phyloP scores from a whole-genome alignment of 2,888 invertebrate species.

The Laspeyria flexula region DNA sequence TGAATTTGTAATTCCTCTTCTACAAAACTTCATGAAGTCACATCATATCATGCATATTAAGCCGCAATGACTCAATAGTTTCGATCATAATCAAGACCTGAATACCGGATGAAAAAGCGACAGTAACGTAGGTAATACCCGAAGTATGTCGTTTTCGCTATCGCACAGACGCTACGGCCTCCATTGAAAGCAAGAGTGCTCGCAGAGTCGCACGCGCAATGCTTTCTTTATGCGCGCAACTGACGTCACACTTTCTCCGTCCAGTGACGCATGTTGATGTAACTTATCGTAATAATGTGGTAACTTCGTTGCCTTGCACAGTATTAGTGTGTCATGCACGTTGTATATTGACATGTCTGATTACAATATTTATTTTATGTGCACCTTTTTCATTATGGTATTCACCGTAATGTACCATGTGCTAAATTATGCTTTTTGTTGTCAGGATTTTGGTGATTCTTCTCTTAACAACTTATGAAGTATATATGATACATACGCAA shows the following conservation, averaged over 20 bases:
- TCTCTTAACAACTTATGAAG: no score
- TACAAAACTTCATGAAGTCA: constrained; percentile 48
- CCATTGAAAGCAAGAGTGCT: constrained; percentile 79
- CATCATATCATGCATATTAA: constrained; percentile 52
- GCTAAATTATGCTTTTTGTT: no score
- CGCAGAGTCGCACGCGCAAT: constrained; percentile 76
- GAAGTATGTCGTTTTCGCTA: constrained; percentile 83
- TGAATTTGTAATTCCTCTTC: constrained; percentile 9
- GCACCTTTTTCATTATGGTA: background rate
- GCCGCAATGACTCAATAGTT: constrained; percentile 72
- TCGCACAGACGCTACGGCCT: constrained; percentile 79
- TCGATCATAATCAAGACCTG: constrained; percentile 78
- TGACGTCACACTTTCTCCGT: constrained; percentile 82
- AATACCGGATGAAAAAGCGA: constrained; percentile 79
- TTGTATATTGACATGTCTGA: constrained; percentile 6
- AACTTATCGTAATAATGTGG: constrained; percentile 67
- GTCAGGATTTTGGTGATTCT: no score
- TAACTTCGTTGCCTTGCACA: constrained; percentile 47
- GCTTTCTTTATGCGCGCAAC: constrained; percentile 78
- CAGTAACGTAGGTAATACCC: constrained; percentile 64
- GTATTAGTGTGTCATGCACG: constrained; percentile 24
- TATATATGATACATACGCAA: no score
- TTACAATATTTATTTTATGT: constrained; percentile 1
- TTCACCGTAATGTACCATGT: background rate
- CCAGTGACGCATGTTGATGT: constrained; percentile 76